A percentile compares a stretch with the other conserved stretches of the same genome.
Conservation (phyloP, 2,888 invertebrate genomes). For the Polyommatus iphigenia region DNA sequence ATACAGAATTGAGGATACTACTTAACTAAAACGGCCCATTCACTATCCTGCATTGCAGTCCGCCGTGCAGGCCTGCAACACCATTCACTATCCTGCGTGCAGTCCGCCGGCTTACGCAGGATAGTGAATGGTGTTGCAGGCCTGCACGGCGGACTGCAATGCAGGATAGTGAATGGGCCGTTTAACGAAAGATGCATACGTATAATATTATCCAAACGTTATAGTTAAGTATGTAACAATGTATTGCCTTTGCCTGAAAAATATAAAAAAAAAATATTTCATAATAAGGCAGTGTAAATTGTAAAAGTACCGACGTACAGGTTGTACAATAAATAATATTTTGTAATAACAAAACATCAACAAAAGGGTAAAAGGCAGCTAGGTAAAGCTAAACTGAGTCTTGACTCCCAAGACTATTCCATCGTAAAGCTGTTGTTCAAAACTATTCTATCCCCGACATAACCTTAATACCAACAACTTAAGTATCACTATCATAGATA, state of each 20-base stretch:
- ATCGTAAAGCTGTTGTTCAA: conserved; percentile 2
- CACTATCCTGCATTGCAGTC: too few species aligned
- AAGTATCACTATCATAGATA: not conserved
- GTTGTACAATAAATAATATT: not conserved
- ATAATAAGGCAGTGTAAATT: too few species aligned
- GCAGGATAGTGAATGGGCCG: too few species aligned
- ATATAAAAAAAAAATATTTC: not conserved
- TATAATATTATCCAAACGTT: too few species aligned
- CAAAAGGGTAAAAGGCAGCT: not conserved
- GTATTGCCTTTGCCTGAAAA: not conserved
- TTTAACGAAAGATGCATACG: too few species aligned
- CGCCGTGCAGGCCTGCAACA: too few species aligned
- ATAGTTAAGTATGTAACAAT: not conserved
- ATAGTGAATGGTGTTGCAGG: too few species aligned
- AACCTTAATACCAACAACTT: not conserved
- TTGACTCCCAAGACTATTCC: not conserved
- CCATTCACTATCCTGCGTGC: too few species aligned
- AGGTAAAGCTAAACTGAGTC: not conserved
- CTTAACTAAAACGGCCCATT: too few species aligned
- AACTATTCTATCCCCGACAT: not conserved
- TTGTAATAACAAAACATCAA: not conserved
- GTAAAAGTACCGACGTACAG: not conserved
- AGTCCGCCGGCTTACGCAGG: too few species aligned
- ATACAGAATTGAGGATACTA: not conserved
- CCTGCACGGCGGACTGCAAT: too few species aligned